Evolutionary conservation across 2,797 vertebrate species (phyloP), one percentile per base, ranked within the genome.

Genomic region (Jordanella pulchra): DNA sequence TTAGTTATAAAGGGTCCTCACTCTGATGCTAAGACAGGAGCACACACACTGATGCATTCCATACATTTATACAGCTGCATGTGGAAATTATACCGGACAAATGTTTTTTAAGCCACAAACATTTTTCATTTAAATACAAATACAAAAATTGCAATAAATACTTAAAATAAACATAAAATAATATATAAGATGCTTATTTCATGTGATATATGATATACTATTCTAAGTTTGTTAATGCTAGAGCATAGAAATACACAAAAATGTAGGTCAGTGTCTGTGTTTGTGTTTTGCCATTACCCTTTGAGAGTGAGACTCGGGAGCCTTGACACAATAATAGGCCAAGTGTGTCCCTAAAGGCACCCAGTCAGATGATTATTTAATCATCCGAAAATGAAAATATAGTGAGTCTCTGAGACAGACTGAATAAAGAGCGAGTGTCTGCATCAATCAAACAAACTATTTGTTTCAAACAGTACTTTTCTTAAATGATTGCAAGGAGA

Each of bases 311-410:
- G 45, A 75, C 67, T 76, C 72, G 53, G 60, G 72, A 73, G 74
- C 32, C 50, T 77, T 81, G 78, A 83, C 82, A 86, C 78, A 84
- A 77, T 84, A 84, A 86, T 87, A 82, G 83, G 71, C 77, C 60
- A 56, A 69, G 78, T 70, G 75, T 84, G 48, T 67, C 78, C 80
- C 82, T 73, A 70, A 27, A 75, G 68, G 58, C 73, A 73, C 23
- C 27, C 55, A 84, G 69, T 77, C 32, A 66, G 71, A 76, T 85
- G 73, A 80, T 86, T 82, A 84, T 83, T 79, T 77, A 77, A 45
- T 71, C 61, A 73, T 84, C 71, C 75, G 82, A 83, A 86, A 82
- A 80, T 83, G 79, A 80, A 86, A 80, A 89, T 79, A 56, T 65
- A 81, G 74, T 66, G 23, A 3, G 75, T 67, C 67, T 71, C 72